These are phyloP conservation scores for Beris morrisii DNA, from an alignment of 2,888 invertebrate species.

Conservation along the genomic window DNA sequence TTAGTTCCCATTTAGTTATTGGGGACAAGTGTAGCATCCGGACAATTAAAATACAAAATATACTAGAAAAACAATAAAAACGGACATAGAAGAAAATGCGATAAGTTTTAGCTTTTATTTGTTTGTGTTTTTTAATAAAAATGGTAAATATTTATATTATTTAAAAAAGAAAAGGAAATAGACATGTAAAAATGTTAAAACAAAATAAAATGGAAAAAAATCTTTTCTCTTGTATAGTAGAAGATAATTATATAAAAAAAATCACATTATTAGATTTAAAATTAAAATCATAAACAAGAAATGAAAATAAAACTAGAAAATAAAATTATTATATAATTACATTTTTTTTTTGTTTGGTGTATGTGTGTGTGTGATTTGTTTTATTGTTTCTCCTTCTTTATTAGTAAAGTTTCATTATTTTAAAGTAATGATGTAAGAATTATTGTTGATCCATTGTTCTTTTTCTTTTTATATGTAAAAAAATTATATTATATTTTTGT, in stretches of 20 bases:
- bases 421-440: slow-evolving; percentile 27
- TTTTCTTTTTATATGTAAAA: slow-evolving; percentile 21
- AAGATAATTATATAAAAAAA: no score
- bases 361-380: background rate
- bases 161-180: no score
- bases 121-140: no score
- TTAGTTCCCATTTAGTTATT: background rate
- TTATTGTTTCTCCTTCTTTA: background rate
- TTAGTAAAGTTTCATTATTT: slow-evolving; percentile 19
- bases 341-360: slow-evolving; percentile 9
- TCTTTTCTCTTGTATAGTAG: no score
- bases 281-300: no score
- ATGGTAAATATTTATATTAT: no score
- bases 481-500: slow-evolving; percentile 24
- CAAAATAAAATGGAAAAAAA: no score
- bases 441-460: slow-evolving; percentile 19
- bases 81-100: no score
- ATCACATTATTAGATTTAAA: no score
- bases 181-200: no score
- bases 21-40: background rate
- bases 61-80: no score
- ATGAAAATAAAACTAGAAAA: background rate
- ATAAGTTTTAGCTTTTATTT: no score
- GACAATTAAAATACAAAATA: background rate
- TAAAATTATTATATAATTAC: background rate